A percentile compares a stretch with the other conserved stretches of the same genome.
Evolutionary conservation across 2,888 invertebrate species (phyloP).

Genomic region (Stictocephala bisonia): DNA sequence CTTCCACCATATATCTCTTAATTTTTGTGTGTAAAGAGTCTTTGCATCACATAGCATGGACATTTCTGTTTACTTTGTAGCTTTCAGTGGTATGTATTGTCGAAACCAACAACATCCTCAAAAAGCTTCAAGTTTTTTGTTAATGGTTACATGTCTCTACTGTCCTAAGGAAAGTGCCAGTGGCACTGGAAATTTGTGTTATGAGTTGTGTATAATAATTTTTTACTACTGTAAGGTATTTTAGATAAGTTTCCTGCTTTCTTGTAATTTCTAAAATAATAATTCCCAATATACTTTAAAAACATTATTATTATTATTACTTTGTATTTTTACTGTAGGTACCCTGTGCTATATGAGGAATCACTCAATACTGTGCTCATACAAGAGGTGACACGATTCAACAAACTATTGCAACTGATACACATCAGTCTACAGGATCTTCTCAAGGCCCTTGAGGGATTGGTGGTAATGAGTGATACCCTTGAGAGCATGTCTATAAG

Average conservation of each 20-base stretch:
- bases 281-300: too few species aligned
- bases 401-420: conserved; percentile 72
- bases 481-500: conserved; percentile 77
- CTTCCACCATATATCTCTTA: too few species aligned
- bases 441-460: conserved; percentile 79
- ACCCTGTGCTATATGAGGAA: conserved; percentile 87
- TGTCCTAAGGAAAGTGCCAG: background rate
- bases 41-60: too few species aligned
- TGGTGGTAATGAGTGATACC: conserved; percentile 82
- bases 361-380: conserved; percentile 90
- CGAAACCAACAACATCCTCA: too few species aligned
- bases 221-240: background rate
- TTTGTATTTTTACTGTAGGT: conserved; percentile 66
- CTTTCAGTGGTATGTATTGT: too few species aligned
- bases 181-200: background rate
- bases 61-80: too few species aligned
- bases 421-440: conserved; percentile 67
- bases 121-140: too few species aligned
- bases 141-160: too few species aligned
- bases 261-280: background rate
- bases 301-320: background rate
- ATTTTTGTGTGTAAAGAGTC: too few species aligned
- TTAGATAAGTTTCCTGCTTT: background rate
- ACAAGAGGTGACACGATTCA: conserved; percentile 86
- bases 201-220: background rate